Percentiles rank a stretch among this genome's conserved stretches.
Evolutionary conservation across 2,797 vertebrate genomes (phyloP).

Genomic region (Falco columbarius): DNA sequence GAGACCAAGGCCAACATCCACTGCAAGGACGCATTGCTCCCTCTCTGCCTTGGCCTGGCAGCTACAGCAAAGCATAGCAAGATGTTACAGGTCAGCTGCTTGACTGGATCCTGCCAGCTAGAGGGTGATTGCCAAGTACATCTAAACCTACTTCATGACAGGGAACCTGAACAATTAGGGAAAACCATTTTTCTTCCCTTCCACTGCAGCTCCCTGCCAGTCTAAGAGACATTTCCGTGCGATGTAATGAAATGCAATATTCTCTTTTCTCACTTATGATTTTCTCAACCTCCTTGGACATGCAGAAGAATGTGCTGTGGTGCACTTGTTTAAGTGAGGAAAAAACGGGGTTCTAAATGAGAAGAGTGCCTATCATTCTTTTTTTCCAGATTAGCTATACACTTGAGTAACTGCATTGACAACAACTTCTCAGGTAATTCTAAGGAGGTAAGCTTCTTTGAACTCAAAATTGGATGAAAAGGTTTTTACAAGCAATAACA

Average conservation of each 20-base stretch:
- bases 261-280: background rate
- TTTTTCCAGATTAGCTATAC: background rate
- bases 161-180: too few species aligned
- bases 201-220: background rate
- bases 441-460: background rate
- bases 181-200: background rate
- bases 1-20: background rate
- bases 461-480: background rate
- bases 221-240: background rate
- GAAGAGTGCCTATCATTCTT: background rate
- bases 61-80: background rate
- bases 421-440: background rate
- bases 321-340: background rate
- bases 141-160: background rate
- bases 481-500: background rate
- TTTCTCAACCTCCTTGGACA: background rate
- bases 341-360: background rate
- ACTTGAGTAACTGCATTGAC: background rate
- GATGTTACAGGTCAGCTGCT: background rate
- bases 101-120: fast-evolving
- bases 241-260: background rate
- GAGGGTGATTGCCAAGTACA: too few species aligned
- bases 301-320: fast-evolving
- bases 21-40: background rate
- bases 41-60: background rate